Conservation (phyloP, 2,113 vertebrate species). For the Callorhinus ursinus region DNA sequence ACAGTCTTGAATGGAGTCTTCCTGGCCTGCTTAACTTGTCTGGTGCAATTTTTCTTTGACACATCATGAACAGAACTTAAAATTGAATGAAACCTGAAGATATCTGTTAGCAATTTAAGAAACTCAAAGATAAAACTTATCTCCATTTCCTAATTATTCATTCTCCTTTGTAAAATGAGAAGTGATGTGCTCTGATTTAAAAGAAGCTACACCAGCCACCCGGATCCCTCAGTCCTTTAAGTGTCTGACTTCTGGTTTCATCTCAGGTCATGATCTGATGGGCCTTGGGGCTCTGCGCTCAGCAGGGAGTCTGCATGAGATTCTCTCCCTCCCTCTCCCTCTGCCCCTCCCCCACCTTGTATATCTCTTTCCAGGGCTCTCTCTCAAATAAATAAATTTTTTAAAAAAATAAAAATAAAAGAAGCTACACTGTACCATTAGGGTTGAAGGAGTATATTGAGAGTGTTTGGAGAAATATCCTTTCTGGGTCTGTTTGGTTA, state of each 20-base stretch:
- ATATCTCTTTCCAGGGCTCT: background rate
- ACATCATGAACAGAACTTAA: background rate
- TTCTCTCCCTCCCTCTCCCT: background rate
- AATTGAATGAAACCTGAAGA: background rate
- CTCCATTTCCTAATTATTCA: background rate
- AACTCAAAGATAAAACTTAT: background rate
- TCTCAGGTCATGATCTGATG: background rate
- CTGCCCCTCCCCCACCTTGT: background rate
- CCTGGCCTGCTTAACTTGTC: background rate
- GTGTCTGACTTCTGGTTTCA: background rate
- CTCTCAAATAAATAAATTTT: background rate
- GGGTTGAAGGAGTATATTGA: background rate
- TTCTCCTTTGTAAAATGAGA: background rate
- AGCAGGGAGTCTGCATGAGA: background rate
- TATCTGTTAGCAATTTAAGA: background rate
- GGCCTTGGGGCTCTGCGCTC: too few species aligned
- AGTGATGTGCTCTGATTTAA: background rate
- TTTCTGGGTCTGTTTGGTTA: background rate
- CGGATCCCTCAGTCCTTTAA: fast-evolving
- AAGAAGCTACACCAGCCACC: background rate
- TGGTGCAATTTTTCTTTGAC: background rate
- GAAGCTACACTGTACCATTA: background rate
- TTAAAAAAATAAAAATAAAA: background rate
- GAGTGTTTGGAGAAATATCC: background rate
- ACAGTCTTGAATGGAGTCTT: background rate